Evolutionary conservation across 2,113 vertebrate species (phyloP), one percentile per base, ranked within the genome.

Genomic region (Oncorhynchus nerka): DNA sequence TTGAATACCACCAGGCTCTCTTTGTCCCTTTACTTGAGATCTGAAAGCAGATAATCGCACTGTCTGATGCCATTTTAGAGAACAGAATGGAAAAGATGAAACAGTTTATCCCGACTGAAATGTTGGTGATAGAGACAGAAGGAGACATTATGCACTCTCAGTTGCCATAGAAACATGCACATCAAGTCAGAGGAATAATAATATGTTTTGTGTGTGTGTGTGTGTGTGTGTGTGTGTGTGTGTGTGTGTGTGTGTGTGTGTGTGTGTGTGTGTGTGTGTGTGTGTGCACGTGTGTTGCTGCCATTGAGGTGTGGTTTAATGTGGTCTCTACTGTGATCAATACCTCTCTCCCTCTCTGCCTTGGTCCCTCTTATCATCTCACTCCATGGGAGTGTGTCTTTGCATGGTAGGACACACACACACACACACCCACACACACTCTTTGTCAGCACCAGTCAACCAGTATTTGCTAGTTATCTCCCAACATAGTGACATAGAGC

Each of bases 161-260:
- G 90, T 87, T 90, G 76, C 86, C 83, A 79, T 86, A 85, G 89
- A 81, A 89, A 91, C 88, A 55, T 34, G 16, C 57, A 77, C 78
- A 76, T 79, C 79, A 84, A 72, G n/a, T 71, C 72, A 71, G 72
- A 72, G 61, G 51, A 74, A 77, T 77, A 74, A 28, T 32, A 28
- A 1, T 39, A 4, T n/a, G 6, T 68, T 16, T 39, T 62, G 5
- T 61, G 16, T 61, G 57, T 62, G 59, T 62, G 59, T 57, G 55
- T 57, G 55, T 57, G 55, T 57, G 55, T 57, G 57, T 62, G 59
- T 62, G 59, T 9, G 16, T 39, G 39, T 62, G 59, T 20, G 16
- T 68, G 34, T 61, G 5, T 61, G 15, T 59, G 57, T 61, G 59
- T 61, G 59, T 20, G 16, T 68, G 4, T 59, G 15, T 59, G 59